These are phyloP conservation scores for Lagocephalus sceleratus DNA, from an alignment of 2,797 vertebrate species.

Conservation along the genomic window DNA sequence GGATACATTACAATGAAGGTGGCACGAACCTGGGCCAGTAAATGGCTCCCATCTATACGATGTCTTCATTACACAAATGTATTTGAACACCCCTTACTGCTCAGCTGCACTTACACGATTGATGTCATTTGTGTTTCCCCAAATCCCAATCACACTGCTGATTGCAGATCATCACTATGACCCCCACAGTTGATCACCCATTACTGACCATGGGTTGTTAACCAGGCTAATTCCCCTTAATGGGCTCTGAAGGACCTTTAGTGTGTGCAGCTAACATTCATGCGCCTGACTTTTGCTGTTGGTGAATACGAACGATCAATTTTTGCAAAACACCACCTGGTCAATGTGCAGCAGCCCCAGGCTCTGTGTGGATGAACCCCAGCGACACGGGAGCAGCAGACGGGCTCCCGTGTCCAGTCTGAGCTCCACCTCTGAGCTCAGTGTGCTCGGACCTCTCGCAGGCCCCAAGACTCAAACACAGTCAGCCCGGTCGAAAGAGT, in stretches of 20 bases:
- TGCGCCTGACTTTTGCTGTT: neutral
- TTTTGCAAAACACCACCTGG: neutral
- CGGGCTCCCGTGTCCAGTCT: neutral
- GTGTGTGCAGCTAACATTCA: too few species aligned
- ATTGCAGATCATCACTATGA: too few species aligned
- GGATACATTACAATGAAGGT: constrained; percentile 14
- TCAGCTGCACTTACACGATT: too few species aligned
- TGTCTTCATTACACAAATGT: neutral
- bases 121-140: too few species aligned
- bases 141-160: too few species aligned
- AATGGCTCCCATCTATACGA: neutral
- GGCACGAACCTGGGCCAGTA: neutral
- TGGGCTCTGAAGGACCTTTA: neutral
- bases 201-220: neutral
- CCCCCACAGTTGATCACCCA: neutral
- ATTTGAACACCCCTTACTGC: too few species aligned
- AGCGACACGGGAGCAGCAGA: neutral
- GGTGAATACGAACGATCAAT: neutral
- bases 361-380: constrained; percentile 1
- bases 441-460: too few species aligned
- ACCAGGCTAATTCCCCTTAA: neutral
- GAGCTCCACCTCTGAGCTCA: neutral
- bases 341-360: neutral
- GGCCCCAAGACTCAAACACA: too few species aligned
- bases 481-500: too few species aligned